These are phyloP conservation scores for Spheniscus mendiculus DNA, from an alignment of 2,113 vertebrate species.

Conservation along the genomic window DNA sequence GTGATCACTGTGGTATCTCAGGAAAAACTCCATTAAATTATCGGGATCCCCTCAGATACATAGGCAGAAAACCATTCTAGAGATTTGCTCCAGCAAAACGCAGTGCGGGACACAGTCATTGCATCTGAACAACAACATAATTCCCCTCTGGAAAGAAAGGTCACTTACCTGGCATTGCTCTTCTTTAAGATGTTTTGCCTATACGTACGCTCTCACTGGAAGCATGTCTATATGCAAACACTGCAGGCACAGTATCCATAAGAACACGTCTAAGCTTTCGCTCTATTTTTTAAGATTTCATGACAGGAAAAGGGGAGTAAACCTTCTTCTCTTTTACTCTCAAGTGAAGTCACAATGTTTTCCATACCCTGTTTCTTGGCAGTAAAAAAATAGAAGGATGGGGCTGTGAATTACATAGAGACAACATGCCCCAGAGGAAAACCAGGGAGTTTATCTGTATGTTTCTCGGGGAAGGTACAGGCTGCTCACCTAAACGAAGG, in stretches of 20 bases:
- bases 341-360: background rate
- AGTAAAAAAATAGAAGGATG: background rate
- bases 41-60: background rate
- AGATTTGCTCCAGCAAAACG: background rate
- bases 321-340: background rate
- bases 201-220: background rate
- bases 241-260: background rate
- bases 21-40: background rate
- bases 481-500: background rate
- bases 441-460: background rate
- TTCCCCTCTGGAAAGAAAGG: background rate
- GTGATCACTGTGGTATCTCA: rapidly evolving
- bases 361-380: background rate
- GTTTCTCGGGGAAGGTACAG: background rate
- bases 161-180: background rate
- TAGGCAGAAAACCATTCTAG: background rate
- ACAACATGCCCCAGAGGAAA: background rate
- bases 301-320: background rate
- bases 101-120: rapidly evolving
- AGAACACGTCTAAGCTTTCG: background rate
- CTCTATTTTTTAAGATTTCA: background rate
- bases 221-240: background rate
- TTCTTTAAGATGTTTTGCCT: background rate
- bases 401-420: background rate
- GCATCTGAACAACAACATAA: background rate